Base-by-base conservation (phyloP, 2,113 vertebrate species). In the Hippoglossus stenolepis region DNA sequence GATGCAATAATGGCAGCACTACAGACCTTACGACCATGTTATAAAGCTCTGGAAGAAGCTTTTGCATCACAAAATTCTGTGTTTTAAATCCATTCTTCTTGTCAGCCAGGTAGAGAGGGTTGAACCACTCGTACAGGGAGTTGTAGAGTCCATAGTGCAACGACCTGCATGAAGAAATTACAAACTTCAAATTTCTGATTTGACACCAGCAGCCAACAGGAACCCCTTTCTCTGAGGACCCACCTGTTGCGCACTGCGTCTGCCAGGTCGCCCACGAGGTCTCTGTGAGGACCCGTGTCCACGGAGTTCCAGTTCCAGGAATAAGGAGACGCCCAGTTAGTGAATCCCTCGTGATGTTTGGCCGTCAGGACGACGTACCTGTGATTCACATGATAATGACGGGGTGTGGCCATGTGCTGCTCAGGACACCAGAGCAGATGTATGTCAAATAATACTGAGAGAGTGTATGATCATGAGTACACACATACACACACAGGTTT, bases 281-380 rank as follows among this genome's bases (percentile, higher is more conserved):
- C 97, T 6, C 95, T 94, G 85, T 96, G 96, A 4, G 98, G 97
- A 1, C 97, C 97, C 0, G 77, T 89, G 23, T 97, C 96, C 67
- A 96, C 24, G 0, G 97, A 96, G 79, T 99, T 99, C 98, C 98
- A 99, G 91, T 99, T 99, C 97, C 97, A 99, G 64, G 97, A 97
- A 60, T 94, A 84, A 0, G 95, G 76, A 0, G 97, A 99, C 0
- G 76, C 93, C 98, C 98, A 99, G 93, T 97, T 98, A 43, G 97
- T 96, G 76, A 97, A 99, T 35, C 98, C 98, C 87, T 99, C 98
- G 0, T 99, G 98, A 73, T 99, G 98, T 82, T 99, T 99, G 0
- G 96, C 81, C 0, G 97, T 99, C 70, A 99, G 91, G n/a, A 99
- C 97, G 18, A 99, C 96, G 1, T 99, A 99, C 58, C 98, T 99